Base-by-base conservation (phyloP, 2,113 vertebrate species). In the Urocitellus parryii region DNA sequence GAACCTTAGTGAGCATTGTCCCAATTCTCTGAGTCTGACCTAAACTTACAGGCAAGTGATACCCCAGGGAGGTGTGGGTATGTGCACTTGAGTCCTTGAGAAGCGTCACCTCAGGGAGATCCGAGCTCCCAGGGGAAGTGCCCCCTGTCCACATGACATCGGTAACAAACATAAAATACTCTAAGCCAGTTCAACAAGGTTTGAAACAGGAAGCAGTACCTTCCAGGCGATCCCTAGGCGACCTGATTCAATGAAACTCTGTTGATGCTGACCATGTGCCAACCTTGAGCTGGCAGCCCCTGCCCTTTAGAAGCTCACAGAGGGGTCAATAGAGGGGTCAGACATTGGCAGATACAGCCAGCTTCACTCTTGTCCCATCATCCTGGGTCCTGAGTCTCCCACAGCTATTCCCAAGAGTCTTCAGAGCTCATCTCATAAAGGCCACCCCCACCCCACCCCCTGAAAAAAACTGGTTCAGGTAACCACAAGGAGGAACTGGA, bases 11-110 rank as follows among this genome's bases (percentile, higher is more conserved):
- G 32, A 56, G 51, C 18, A 39, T 3, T 58, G 42, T 39, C 48
- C 27, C 4, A 78, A 16, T n/a, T 88, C 61, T 73, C 74, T 89
- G 90, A 82, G 22, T 58, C 37, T 84, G 51, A 4, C 53, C 61
- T 93, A 27, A 91, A 94, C 11, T 93, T 53, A 58, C 7, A 91
- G 48, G 74, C 37, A 78, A 90, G 42, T 29, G 48, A 56, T 48
- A 37, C 45, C 67, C 24, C 2, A 24, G 18, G 61, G n/a, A 92
- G 68, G 42, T 11, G 11, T 68, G 29, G 48, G 11, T 34, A 27
- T 67, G 13, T 8, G 22, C 25, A 81, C 20, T 61, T 22, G n/a
- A 56, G 42, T 42, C 29, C 34, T 63, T 61, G 39, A 14, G 14
- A 73, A 73, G 17, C 10, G n/a, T 4, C 17, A 37, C 82, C 53